phyloP scores from a whole-genome alignment of 2,797 vertebrate species.

The Benthosema pterotum region DNA sequence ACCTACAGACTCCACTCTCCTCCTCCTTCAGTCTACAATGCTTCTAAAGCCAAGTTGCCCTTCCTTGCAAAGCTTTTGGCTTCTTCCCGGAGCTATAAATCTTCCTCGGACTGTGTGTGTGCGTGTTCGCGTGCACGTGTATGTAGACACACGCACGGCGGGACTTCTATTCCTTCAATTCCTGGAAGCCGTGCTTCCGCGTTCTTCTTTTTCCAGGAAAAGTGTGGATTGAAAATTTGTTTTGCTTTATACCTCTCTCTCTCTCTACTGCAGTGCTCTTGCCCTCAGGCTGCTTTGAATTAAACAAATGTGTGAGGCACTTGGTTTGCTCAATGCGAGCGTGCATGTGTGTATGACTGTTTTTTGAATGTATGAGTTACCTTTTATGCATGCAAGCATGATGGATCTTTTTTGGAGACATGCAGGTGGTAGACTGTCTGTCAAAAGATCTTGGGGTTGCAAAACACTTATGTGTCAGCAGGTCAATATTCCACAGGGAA shows the following conservation, averaged over 20 bases:
- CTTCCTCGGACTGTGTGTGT: conserved; percentile 57
- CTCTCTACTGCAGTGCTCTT: conserved; percentile 56
- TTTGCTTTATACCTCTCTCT: conserved; percentile 68
- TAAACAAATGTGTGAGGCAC: conserved; percentile 58
- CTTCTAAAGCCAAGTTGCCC: conserved; percentile 60
- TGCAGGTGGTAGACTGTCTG: neutral
- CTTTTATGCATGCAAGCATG: conserved; percentile 17
- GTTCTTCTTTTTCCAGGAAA: conserved; percentile 96
- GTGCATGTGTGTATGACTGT: too few species aligned
- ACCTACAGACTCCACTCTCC: conserved; percentile 51
- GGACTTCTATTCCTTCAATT: conserved; percentile 87
- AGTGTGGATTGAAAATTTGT: conserved; percentile 86
- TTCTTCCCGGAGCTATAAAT: conserved; percentile 81
- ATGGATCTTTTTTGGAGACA: conserved; percentile 25
- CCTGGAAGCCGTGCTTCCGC: conserved; percentile 89
- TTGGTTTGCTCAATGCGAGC: conserved; percentile 27
- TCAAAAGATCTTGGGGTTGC: conserved; percentile 35
- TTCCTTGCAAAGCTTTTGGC: conserved; percentile 80
- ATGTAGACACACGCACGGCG: conserved; percentile 44
- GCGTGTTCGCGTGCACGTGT: conserved; percentile 31
- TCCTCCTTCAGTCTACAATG: conserved; percentile 57
- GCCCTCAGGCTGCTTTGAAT: conserved; percentile 65
- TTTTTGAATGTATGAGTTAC: neutral
- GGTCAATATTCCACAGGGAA: conserved; percentile 38
- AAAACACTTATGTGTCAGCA: neutral